Conservation (phyloP, 2,888 invertebrate genomes). For the Oasisia sp. region DNA sequence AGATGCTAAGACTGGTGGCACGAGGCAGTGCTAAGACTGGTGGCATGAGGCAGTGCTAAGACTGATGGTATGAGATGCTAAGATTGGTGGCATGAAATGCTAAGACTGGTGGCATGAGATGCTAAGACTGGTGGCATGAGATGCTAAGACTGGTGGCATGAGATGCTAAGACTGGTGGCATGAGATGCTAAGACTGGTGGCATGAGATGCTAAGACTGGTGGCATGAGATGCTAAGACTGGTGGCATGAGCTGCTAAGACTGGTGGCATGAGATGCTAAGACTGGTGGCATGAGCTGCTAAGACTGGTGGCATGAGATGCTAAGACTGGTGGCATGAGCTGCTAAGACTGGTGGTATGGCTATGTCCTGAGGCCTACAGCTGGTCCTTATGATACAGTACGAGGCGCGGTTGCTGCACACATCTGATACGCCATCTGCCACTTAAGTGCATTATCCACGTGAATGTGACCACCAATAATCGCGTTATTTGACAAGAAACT, state of each 20-base stretch:
- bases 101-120: not conserved
- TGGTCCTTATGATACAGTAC: not conserved
- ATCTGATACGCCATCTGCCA: conserved; percentile 12
- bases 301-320: no score
- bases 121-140: no score
- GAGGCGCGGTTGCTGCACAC: not conserved
- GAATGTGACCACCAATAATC: conserved; percentile 4
- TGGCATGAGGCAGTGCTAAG: not conserved
- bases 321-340: no score
- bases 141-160: no score
- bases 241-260: no score
- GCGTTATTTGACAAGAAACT: conserved; percentile 17
- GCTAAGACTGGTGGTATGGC: no score
- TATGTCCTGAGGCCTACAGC: not conserved
- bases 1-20: not conserved
- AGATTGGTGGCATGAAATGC: not conserved
- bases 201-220: no score
- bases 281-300: no score
- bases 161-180: no score
- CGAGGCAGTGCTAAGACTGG: not conserved
- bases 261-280: no score
- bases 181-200: no score
- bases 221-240: no score
- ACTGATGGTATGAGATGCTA: not conserved
- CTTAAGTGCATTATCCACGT: not conserved